These are phyloP conservation scores for Menidia menidia DNA, from an alignment of 2,797 vertebrate species.

Conservation along the genomic window DNA sequence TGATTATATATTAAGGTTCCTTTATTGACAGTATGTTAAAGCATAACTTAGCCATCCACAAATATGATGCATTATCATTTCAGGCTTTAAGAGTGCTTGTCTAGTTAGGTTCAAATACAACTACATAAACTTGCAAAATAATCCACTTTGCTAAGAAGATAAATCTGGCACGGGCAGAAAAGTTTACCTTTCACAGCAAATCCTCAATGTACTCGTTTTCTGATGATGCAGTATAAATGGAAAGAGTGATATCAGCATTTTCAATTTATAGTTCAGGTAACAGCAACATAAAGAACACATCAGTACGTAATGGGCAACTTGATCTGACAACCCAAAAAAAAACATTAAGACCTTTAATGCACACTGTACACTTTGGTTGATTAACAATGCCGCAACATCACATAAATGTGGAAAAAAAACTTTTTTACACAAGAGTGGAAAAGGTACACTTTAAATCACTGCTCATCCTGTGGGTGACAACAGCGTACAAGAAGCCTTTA, in stretches of 20 bases:
- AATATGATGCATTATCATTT: slow-evolving; percentile 18
- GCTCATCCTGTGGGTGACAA: slow-evolving; percentile 3
- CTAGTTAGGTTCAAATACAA: slow-evolving; percentile 7
- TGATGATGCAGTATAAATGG: slow-evolving; percentile 14
- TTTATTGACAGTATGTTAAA: slow-evolving; percentile 64
- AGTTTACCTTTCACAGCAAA: slow-evolving; percentile 12
- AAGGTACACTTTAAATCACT: not conserved
- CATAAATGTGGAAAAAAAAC: not conserved
- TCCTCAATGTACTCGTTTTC: not conserved
- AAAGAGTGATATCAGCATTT: slow-evolving; percentile 17
- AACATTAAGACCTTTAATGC: slow-evolving; percentile 15
- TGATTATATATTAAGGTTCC: not conserved
- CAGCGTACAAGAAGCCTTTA: not conserved
- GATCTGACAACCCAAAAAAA: slow-evolving; percentile 6
- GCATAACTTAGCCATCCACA: slow-evolving; percentile 24
- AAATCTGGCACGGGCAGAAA: slow-evolving; percentile 8
- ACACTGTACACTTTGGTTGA: slow-evolving; percentile 22
- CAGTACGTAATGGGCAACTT: slow-evolving; percentile 9
- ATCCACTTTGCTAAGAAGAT: slow-evolving; percentile 1
- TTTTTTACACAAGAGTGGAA: not conserved
- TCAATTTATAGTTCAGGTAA: slow-evolving; percentile 28
- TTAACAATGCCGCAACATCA: slow-evolving; percentile 29
- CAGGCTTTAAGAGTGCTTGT: slow-evolving; percentile 9
- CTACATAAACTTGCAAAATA: slow-evolving; percentile 6
- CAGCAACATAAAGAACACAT: slow-evolving; percentile 18